Conservation (phyloP, 1,140 invertebrate genomes). For the Drosophila eugracilis region DNA sequence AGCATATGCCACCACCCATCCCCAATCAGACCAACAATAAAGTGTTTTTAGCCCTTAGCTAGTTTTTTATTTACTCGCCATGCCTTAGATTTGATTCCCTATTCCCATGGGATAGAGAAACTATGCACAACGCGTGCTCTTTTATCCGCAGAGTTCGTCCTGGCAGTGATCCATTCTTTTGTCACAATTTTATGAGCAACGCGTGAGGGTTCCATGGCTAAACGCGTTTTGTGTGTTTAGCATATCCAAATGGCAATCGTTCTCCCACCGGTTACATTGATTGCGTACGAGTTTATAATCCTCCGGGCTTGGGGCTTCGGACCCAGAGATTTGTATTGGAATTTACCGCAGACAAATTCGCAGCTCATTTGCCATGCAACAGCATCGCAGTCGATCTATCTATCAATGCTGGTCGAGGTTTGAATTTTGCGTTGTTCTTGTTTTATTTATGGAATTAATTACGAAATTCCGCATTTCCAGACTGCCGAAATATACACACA, state of each 20-base stretch:
- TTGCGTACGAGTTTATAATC: slow-evolving; percentile 12
- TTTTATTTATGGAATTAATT: slow-evolving; percentile 63
- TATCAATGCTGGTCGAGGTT: not conserved
- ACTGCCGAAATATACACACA: slow-evolving; percentile 16
- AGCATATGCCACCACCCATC: slow-evolving; percentile 12
- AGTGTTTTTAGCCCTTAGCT: not conserved
- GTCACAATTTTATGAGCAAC: slow-evolving; percentile 51
- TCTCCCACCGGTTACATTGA: slow-evolving; percentile 30
- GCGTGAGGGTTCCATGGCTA: slow-evolving; percentile 30
- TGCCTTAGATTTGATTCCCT: slow-evolving; percentile 11
- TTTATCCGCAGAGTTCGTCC: not conserved
- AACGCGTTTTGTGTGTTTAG: slow-evolving; percentile 27
- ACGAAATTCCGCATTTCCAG: slow-evolving; percentile 32
- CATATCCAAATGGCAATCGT: slow-evolving; percentile 54
- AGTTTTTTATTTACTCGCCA: slow-evolving; percentile 1
- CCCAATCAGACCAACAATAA: slow-evolving; percentile 8
- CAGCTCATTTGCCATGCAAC: slow-evolving; percentile 53
- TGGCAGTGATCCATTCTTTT: slow-evolving; percentile 21
- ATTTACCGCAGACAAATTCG: slow-evolving; percentile 51
- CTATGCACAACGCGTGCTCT: slow-evolving; percentile 26
- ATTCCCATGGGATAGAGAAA: slow-evolving; percentile 19
- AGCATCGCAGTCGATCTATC: slow-evolving; percentile 11
- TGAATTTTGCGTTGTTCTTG: slow-evolving; percentile 6
- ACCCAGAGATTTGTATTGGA: slow-evolving; percentile 32
- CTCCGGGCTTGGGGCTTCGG: slow-evolving; percentile 9